These are phyloP conservation scores for Ectemnius cavifrons DNA, from an alignment of 2,888 invertebrate species.

Conservation along the genomic window DNA sequence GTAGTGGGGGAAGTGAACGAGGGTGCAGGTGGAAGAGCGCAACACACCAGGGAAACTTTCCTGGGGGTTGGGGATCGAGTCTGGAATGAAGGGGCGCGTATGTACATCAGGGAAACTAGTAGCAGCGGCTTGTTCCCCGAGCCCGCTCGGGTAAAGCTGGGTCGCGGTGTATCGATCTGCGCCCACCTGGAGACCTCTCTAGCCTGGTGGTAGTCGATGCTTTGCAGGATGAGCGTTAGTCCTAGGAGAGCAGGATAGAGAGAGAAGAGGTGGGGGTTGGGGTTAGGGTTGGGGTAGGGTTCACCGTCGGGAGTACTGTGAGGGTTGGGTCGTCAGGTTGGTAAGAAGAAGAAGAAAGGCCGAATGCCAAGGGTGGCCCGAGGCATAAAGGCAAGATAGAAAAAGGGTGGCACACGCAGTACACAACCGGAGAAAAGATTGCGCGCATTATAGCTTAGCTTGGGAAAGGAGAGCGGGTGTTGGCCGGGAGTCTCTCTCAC, in stretches of 20 bases:
- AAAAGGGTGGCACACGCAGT: conserved; percentile 9
- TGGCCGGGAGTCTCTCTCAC: too few relatives aligned
- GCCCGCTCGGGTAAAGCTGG: conserved; percentile 72
- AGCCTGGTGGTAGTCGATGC: conserved; percentile 47
- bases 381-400: conserved; percentile 36
- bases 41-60: too few relatives aligned
- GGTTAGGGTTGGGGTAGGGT: too few relatives aligned
- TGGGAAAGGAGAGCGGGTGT: conserved; percentile 3
- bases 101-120: conserved; percentile 63
- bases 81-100: conserved; percentile 29
- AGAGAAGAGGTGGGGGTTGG: neutral
- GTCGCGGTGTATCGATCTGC: conserved; percentile 75
- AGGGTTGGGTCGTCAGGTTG: neutral
- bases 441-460: conserved; percentile 36
- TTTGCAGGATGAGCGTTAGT: conserved; percentile 54
- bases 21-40: too few relatives aligned
- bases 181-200: conserved; percentile 71
- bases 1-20: neutral
- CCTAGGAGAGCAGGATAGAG: conserved; percentile 28
- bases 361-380: too few relatives aligned
- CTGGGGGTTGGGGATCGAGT: neutral
- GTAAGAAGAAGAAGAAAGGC: neutral
- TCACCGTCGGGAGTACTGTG: too few relatives aligned
- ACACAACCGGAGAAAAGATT: conserved; percentile 39
- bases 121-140: conserved; percentile 66